These are phyloP conservation scores for Sphaerophoria rueppellii DNA, from an alignment of 2,888 invertebrate species.

Conservation along the genomic window DNA sequence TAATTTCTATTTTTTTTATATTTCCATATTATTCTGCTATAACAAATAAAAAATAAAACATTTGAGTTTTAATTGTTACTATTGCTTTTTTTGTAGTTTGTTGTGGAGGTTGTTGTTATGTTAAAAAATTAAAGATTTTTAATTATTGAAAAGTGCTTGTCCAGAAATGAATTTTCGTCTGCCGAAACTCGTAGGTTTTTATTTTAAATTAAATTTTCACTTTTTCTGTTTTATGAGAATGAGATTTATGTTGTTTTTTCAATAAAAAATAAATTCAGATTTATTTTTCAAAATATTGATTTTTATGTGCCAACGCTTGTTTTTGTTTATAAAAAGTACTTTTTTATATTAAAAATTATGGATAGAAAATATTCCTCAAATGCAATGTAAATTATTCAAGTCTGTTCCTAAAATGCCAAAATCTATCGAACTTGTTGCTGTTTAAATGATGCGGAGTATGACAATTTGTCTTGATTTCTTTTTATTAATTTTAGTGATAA, in stretches of 20 bases:
- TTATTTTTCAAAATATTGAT: slow-evolving; percentile 47
- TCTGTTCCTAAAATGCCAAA: slow-evolving; percentile 18
- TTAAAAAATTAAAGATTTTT: slow-evolving; percentile 30
- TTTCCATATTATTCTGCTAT: slow-evolving; percentile 58
- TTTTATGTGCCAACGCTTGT: slow-evolving; percentile 69
- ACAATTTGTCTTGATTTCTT: too few relatives aligned
- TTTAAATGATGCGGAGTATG: not conserved
- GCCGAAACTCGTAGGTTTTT: slow-evolving; percentile 71
- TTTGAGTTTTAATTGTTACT: slow-evolving; percentile 49
- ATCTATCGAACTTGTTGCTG: slow-evolving; percentile 34
- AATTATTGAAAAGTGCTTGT: slow-evolving; percentile 44
- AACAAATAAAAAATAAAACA: slow-evolving; percentile 67
- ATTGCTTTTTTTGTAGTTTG: slow-evolving; percentile 63
- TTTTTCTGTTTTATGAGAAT: slow-evolving; percentile 19
- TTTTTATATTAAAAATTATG: slow-evolving; percentile 55
- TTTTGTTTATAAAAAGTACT: slow-evolving; percentile 56
- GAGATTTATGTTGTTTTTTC: slow-evolving; percentile 37
- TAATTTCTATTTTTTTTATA: slow-evolving; percentile 48
- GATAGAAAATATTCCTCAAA: slow-evolving; percentile 70
- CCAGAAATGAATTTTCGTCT: slow-evolving; percentile 72
- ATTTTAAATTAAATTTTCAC: slow-evolving; percentile 9
- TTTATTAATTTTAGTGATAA: not conserved
- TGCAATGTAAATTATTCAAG: slow-evolving; percentile 7
- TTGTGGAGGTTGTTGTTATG: slow-evolving; percentile 17
- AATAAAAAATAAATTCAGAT: slow-evolving; percentile 28